A percentile compares a stretch with the other conserved stretches of the same genome.
phyloP scores from a whole-genome alignment of 2,113 vertebrate genomes.

The Ageneiosus marmoratus region DNA sequence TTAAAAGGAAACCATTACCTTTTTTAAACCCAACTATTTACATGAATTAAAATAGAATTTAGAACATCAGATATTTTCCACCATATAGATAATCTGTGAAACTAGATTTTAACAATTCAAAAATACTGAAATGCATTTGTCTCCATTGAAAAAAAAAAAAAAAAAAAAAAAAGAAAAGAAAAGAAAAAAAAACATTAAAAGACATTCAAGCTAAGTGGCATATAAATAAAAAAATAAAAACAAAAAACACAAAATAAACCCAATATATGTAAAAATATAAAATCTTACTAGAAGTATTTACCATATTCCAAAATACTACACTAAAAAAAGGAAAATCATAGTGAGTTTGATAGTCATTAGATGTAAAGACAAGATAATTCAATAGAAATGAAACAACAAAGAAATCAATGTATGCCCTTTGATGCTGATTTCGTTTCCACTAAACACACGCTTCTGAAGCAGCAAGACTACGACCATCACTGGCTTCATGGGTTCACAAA shows the following conservation, averaged over 20 bases:
- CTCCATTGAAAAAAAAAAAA: conserved; percentile 87
- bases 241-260: conserved; percentile 81
- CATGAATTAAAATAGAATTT: conserved; percentile 99
- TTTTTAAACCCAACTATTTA: conserved; percentile 89
- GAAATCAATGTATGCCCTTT: conserved; percentile 74
- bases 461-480: conserved; percentile 44
- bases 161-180: conserved; percentile 76
- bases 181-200: conserved; percentile 76
- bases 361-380: conserved; percentile 66
- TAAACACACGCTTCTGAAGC: conserved; percentile 43
- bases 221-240: conserved; percentile 90
- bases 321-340: conserved; percentile 78
- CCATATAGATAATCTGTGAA: conserved; percentile 96
- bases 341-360: conserved; percentile 77
- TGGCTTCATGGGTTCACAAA: conserved; percentile 27
- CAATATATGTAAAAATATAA: conserved; percentile 92
- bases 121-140: conserved; percentile 98
- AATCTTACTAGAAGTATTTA: conserved; percentile 87
- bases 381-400: conserved; percentile 59
- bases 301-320: conserved; percentile 79
- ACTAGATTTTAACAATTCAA: conserved; percentile 99
- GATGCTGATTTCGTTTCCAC: conserved; percentile 62
- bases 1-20: conserved; percentile 93
- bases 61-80: conserved; percentile 95
- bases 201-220: conserved; percentile 85